Conservation (phyloP, 2,113 vertebrate genomes). For the Xyrauchen texanus region DNA sequence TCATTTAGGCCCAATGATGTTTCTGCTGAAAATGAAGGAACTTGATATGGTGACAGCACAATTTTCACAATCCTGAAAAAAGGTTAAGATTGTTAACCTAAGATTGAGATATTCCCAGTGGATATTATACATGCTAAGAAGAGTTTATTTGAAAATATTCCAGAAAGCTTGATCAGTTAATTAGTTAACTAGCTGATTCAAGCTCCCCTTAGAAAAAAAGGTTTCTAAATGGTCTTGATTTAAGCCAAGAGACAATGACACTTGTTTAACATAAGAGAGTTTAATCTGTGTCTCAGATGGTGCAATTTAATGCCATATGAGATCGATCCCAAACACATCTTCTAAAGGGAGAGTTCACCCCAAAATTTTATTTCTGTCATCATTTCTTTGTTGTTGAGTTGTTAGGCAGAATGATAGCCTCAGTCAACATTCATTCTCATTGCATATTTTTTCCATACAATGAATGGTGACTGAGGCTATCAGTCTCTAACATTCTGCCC, state of each 20-base stretch:
- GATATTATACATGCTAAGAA: constrained; percentile 4
- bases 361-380: too few relatives aligned
- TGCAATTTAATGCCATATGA: not conserved
- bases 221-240: not conserved
- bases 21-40: constrained; percentile 3
- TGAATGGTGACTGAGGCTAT: too few relatives aligned
- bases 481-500: too few relatives aligned
- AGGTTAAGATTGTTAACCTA: not conserved
- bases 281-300: not conserved
- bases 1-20: not conserved
- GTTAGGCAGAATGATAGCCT: too few relatives aligned
- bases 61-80: not conserved
- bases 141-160: constrained; percentile 38
- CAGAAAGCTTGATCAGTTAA: constrained; percentile 32
- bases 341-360: too few relatives aligned
- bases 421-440: too few relatives aligned
- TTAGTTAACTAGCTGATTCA: constrained; percentile 15
- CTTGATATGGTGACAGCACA: not conserved
- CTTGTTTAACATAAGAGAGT: constrained; percentile 2
- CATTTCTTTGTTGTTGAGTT: too few relatives aligned
- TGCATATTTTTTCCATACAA: too few relatives aligned
- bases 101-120: not conserved
- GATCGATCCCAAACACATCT: too few relatives aligned
- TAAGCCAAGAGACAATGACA: not conserved
- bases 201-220: not conserved